Evolutionary conservation across 2,113 vertebrate genomes (phyloP).

Genomic region (Pandion haliaetus): DNA sequence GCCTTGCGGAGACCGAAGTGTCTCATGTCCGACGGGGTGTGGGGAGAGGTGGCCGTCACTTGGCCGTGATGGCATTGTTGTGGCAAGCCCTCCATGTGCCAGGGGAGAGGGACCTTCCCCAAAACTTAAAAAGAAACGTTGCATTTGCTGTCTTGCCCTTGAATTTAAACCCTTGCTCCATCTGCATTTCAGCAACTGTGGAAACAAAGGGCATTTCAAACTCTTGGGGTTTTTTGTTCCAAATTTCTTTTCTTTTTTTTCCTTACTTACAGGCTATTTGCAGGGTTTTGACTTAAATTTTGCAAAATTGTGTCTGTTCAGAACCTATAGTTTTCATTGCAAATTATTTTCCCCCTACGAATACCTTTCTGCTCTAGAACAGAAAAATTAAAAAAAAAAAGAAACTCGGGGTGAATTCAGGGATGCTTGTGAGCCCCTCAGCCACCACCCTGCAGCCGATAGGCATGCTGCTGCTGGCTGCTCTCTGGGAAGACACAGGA

Average conservation of each 20-base stretch:
- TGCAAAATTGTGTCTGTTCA: not conserved
- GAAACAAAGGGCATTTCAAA: not conserved
- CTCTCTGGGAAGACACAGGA: not conserved
- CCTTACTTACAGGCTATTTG: not conserved
- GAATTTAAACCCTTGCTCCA: not conserved
- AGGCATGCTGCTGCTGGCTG: not conserved
- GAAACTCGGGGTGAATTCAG: not conserved
- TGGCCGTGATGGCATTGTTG: rapidly evolving
- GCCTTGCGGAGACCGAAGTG: rapidly evolving
- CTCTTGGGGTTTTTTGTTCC: not conserved
- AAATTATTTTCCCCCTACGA: not conserved
- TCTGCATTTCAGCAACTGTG: not conserved
- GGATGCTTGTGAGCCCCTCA: not conserved
- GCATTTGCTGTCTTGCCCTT: not conserved
- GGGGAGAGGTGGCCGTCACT: not conserved
- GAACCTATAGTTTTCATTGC: not conserved
- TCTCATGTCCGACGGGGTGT: rapidly evolving
- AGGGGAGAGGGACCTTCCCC: not conserved
- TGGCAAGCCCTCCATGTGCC: not conserved
- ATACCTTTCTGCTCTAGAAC: not conserved
- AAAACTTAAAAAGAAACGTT: not conserved
- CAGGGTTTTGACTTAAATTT: not conserved
- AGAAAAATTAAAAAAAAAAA: not conserved
- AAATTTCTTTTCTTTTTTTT: not conserved
- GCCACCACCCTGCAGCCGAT: not conserved